A percentile compares a stretch with the other conserved stretches of the same genome.
Conservation (phyloP, 2,113 vertebrate species). For the Pelodiscus sinensis region DNA sequence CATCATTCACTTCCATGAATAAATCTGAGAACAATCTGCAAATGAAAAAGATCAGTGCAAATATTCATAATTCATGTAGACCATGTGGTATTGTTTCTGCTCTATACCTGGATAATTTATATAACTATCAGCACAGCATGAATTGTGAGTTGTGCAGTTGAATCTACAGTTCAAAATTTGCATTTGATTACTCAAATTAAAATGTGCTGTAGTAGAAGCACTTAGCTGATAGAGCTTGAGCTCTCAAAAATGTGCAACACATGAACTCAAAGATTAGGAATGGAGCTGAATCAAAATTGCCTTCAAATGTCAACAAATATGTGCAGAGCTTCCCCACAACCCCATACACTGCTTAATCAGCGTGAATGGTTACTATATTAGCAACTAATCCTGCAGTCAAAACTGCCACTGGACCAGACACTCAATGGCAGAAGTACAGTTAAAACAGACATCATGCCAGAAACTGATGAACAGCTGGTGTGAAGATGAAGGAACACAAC, state of each 20-base stretch:
- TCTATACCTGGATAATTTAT: neutral
- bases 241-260: neutral
- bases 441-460: neutral
- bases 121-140: neutral
- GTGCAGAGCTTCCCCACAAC: neutral
- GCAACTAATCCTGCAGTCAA: neutral
- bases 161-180: neutral
- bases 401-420: neutral
- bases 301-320: neutral
- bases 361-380: neutral
- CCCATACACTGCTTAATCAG: fast-evolving
- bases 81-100: neutral
- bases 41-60: neutral
- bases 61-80: neutral
- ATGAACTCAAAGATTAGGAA: neutral
- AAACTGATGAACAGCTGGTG: neutral
- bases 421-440: neutral
- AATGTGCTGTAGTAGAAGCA: neutral
- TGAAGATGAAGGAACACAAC: neutral
- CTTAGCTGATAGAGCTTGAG: neutral
- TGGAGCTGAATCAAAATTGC: neutral
- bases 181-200: neutral
- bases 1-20: neutral
- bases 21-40: neutral
- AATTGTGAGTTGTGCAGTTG: neutral